These are phyloP conservation scores for Trypoxylus dichotomus DNA, from an alignment of 1,140 invertebrate species.

Conservation along the genomic window DNA sequence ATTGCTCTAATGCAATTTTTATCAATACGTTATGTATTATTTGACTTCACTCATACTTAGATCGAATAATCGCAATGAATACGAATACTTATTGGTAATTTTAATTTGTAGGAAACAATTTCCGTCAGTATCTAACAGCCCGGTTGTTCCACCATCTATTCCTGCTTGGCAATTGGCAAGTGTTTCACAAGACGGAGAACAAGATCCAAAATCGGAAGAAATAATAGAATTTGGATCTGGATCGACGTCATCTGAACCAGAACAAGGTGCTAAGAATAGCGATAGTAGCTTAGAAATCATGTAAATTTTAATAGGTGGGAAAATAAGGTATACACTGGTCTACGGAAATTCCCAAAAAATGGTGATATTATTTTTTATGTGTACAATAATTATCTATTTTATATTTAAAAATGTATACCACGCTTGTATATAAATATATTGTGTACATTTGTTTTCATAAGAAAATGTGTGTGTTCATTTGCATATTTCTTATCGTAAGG, in stretches of 20 bases:
- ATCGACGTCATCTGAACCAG: constrained; percentile 65
- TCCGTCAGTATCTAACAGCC: constrained; percentile 59
- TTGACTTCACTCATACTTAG: not conserved
- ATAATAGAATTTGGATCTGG: constrained; percentile 53
- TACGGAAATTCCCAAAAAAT: not conserved
- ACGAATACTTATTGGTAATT: not conserved
- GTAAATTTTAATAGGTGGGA: constrained; percentile 49
- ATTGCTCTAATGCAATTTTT: not conserved
- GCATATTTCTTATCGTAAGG: not conserved
- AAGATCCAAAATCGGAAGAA: constrained; percentile 49
- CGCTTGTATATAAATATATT: not conserved
- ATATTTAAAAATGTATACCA: not conserved
- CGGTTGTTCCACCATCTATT: constrained; percentile 70
- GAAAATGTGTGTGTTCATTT: not conserved
- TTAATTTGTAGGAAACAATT: constrained; percentile 68
- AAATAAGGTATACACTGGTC: not conserved
- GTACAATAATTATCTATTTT: not conserved
- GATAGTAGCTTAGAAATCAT: constrained; percentile 72
- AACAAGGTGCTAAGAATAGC: constrained; percentile 68
- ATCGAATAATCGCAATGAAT: too few relatives aligned
- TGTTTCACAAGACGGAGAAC: constrained; percentile 46
- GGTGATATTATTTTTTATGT: not conserved
- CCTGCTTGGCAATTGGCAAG: constrained; percentile 75
- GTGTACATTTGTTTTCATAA: not conserved
- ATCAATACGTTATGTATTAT: not conserved